Percentiles rank a stretch among this genome's conserved stretches.
phyloP scores from a whole-genome alignment of 2,797 vertebrate genomes.

The Dromococcyx pavoninus region DNA sequence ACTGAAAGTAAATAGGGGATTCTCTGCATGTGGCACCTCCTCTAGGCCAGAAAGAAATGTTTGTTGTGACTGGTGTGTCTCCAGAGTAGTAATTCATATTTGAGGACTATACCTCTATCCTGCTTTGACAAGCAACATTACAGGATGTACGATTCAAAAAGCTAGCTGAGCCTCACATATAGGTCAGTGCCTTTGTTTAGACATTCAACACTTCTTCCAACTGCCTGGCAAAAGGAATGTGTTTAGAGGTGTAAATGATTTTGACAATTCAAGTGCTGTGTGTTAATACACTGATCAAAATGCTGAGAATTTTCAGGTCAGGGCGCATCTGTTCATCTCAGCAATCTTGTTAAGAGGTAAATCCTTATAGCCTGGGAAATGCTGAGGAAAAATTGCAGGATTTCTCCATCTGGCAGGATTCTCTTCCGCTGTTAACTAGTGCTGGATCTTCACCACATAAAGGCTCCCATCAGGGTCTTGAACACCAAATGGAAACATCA shows the following conservation, averaged over 20 bases:
- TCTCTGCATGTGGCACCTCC: not conserved
- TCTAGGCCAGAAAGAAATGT: not conserved
- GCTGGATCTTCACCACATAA: not conserved
- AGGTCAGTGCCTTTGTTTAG: slow-evolving; percentile 36
- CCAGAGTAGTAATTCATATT: not conserved
- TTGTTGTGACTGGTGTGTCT: not conserved
- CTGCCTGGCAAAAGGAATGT: slow-evolving; percentile 45
- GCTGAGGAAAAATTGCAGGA: not conserved
- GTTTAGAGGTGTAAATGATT: slow-evolving; percentile 47
- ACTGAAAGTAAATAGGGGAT: not conserved
- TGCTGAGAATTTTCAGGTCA: slow-evolving; percentile 48
- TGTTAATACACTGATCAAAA: slow-evolving; percentile 53
- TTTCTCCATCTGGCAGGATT: not conserved
- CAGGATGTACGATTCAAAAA: not conserved
- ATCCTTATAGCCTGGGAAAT: not conserved
- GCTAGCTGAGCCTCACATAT: not conserved
- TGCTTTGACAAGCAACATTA: not conserved
- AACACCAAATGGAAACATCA: not conserved
- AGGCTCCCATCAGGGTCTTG: not conserved
- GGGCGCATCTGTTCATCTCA: slow-evolving; percentile 11
- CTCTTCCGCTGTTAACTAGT: not conserved
- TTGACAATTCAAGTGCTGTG: slow-evolving; percentile 41
- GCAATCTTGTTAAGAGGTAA: slow-evolving; percentile 1
- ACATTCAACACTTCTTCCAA: not conserved
- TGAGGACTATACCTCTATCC: not conserved